These are phyloP conservation scores for Xyliphius kryptos DNA, from an alignment of 2,113 vertebrate species.

Conservation along the genomic window DNA sequence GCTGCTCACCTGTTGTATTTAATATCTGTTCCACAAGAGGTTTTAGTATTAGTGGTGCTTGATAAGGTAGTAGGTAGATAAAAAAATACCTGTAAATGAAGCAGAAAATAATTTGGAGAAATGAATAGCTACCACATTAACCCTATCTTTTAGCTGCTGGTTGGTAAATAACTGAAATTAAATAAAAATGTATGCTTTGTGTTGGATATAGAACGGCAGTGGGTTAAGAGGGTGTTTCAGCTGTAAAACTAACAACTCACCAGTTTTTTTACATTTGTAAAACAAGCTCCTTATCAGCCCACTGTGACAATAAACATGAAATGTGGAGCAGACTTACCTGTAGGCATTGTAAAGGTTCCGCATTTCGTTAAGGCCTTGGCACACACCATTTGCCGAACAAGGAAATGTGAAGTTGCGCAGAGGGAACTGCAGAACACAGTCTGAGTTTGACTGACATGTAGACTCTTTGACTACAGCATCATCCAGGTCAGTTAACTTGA, in stretches of 20 bases:
- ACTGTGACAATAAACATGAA: constrained; percentile 16
- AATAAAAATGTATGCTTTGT: constrained; percentile 23
- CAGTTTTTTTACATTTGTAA: constrained; percentile 13
- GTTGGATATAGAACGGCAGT: background rate
- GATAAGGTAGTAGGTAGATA: constrained; percentile 85
- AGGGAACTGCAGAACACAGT: constrained; percentile 77
- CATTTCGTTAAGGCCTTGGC: constrained; percentile 77
- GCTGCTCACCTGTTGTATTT: constrained; percentile 78
- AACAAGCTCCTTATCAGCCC: constrained; percentile 17
- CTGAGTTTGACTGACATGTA: constrained; percentile 59
- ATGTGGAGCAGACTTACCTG: constrained; percentile 58
- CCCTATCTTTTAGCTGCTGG: too few species aligned
- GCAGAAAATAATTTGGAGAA: background rate
- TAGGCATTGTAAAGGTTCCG: constrained; percentile 88
- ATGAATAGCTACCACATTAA: too few species aligned
- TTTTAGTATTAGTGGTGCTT: constrained; percentile 69
- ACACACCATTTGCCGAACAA: constrained; percentile 62
- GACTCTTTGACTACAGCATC: constrained; percentile 72
- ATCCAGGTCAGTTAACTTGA: constrained; percentile 87
- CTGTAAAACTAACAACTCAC: constrained; percentile 4
- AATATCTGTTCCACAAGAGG: constrained; percentile 78
- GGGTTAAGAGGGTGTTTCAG: background rate
- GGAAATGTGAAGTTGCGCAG: constrained; percentile 70
- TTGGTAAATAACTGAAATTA: too few species aligned
- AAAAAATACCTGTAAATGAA: constrained; percentile 80